Conservation (phyloP, 2,113 vertebrate genomes). For the Chloropsis hardwickii region DNA sequence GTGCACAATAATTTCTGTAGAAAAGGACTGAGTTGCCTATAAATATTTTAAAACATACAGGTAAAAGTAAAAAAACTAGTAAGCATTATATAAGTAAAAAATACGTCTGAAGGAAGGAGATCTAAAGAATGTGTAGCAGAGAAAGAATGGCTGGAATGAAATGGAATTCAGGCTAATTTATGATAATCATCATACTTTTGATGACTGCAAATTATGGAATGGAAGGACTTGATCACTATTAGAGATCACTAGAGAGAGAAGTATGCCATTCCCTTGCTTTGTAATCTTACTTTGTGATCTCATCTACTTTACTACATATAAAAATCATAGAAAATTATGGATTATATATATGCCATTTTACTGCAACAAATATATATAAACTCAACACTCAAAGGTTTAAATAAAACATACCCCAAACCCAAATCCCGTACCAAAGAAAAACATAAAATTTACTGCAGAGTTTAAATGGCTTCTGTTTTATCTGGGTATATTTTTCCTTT, state of each 20-base stretch:
- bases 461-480: neutral
- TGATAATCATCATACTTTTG: neutral
- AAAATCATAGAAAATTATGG: neutral
- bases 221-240: neutral
- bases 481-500: neutral
- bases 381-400: neutral
- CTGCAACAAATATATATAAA: neutral
- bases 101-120: neutral
- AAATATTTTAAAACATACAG: neutral
- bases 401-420: fast-evolving
- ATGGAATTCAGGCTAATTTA: neutral
- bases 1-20: neutral
- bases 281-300: neutral
- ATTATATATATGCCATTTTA: neutral
- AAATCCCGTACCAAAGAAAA: neutral
- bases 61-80: neutral
- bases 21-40: neutral
- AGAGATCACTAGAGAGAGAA: neutral
- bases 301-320: neutral
- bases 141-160: neutral
- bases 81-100: neutral
- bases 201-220: neutral
- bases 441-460: neutral
- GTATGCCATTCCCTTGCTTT: neutral
- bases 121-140: neutral